phyloP scores from a whole-genome alignment of 2,888 invertebrate genomes.

The Thysanoteuthis rhombus region DNA sequence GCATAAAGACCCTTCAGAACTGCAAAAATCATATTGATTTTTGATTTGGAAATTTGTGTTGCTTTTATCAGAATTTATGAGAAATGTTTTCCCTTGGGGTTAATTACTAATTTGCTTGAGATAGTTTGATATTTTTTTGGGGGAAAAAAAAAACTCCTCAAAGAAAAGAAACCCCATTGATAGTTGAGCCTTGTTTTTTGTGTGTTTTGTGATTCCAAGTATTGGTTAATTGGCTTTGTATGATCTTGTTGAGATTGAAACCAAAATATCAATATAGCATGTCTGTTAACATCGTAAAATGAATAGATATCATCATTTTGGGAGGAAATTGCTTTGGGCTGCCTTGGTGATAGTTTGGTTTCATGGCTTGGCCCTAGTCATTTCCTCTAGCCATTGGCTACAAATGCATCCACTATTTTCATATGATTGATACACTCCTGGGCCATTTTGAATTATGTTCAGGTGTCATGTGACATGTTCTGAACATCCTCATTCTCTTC shows the following conservation, averaged over 20 bases:
- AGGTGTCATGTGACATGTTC: no score
- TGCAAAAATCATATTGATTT: not conserved
- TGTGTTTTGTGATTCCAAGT: not conserved
- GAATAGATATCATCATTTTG: not conserved
- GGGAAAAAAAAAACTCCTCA: not conserved
- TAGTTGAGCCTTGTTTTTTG: not conserved
- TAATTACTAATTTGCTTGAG: not conserved
- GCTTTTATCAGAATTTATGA: not conserved
- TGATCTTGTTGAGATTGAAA: not conserved
- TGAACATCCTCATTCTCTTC: no score
- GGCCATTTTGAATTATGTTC: no score
- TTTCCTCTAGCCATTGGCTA: not conserved
- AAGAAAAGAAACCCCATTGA: not conserved
- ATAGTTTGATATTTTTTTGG: not conserved
- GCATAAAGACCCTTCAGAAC: not conserved
- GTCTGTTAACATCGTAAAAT: not conserved
- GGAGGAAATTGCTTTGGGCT: not conserved
- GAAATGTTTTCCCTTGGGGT: not conserved
- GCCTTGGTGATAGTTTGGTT: not conserved
- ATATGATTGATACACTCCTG: no score
- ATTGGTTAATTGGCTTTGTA: not conserved
- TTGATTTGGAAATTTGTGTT: not conserved
- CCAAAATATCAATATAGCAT: not conserved
- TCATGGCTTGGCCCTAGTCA: not conserved
- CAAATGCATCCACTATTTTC: not conserved